Evolutionary conservation across 1,140 invertebrate species (phyloP), one percentile per base, ranked within the genome.

Genomic region (Tetragonula clypearis): DNA sequence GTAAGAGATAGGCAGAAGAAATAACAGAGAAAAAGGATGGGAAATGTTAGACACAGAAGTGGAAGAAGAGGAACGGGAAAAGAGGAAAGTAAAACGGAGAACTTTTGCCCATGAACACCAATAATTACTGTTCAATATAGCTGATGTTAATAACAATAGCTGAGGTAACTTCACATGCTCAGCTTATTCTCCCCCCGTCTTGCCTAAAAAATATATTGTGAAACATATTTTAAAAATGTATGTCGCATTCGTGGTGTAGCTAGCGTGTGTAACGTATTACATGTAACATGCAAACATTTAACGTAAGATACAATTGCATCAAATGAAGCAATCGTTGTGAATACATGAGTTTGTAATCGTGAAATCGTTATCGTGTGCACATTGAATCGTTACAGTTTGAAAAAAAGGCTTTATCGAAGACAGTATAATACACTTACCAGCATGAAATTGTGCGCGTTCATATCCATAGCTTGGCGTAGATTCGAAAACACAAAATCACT

Each of bases 121-220:
- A 93, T 90, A 92, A 93, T 93, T 93, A 93, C 82, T 86, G 90
- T 90, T 91, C 91, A 82, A 93, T 92, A 90, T 91, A 90, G 79
- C 82, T 84, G 85, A 87, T 75, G 86, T 87, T 92, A 89, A 92
- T 92, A 88, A 84, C 83, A 86, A 92, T 88, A 91, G 87, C 82
- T 79, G 71, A 84, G 66, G 82, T 26, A 65, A 83, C 79, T 90
- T 85, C 79, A 86, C 86, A 89, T 81, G 87, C 66, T 90, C 76
- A 69, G 77, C 66, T 11, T 55, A 23, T 72, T 30, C 73, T 76
- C 79, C 60, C 62, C 49, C 8, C 14, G 15, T 15, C 11, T 8
- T 17, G 23, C 4, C 8, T 23, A 23, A 69, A 77, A 84, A 71
- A 58, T 62, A 2, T 62, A 49, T 26, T n/a, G 11, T 41, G 69